These are phyloP conservation scores for Ptychobarbus kaznakovi DNA, from an alignment of 2,797 vertebrate species.

Conservation along the genomic window DNA sequence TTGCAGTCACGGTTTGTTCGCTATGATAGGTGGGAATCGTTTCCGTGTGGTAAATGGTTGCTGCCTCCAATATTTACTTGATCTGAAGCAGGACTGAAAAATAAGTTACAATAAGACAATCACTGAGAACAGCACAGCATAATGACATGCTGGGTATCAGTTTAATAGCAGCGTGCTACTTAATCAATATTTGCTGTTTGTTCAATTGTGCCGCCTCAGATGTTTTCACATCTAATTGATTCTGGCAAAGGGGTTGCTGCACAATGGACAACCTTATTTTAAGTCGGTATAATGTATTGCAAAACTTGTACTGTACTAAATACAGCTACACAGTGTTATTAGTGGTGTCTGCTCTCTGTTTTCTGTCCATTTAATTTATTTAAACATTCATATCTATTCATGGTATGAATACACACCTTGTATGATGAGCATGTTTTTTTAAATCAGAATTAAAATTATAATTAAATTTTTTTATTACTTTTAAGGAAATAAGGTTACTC, in stretches of 20 bases:
- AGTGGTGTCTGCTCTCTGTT: background rate
- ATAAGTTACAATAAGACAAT: conserved; percentile 42
- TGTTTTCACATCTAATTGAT: conserved; percentile 39
- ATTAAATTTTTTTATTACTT: background rate
- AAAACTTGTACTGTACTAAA: background rate
- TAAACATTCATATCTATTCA: background rate
- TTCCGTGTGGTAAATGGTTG: conserved; percentile 49
- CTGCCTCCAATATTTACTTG: conserved; percentile 36
- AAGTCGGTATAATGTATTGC: background rate
- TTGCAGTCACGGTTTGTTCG: conserved; percentile 51
- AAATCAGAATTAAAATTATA: background rate
- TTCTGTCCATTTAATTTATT: background rate
- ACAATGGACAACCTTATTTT: conserved; percentile 21
- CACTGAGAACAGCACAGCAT: conserved; percentile 20
- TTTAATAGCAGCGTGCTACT: conserved; percentile 25
- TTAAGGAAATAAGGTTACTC: background rate
- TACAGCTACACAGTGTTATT: background rate
- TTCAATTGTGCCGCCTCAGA: conserved; percentile 18
- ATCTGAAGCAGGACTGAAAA: conserved; percentile 30
- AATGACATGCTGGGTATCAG: conserved; percentile 30
- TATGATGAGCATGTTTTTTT: background rate
- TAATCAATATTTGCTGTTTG: conserved; percentile 41
- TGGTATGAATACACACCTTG: background rate
- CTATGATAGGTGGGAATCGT: conserved; percentile 43
- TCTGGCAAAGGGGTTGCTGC: conserved; percentile 8